These are phyloP conservation scores for Hydropotes inermis DNA, from an alignment of 2,113 vertebrate genomes.

Conservation along the genomic window DNA sequence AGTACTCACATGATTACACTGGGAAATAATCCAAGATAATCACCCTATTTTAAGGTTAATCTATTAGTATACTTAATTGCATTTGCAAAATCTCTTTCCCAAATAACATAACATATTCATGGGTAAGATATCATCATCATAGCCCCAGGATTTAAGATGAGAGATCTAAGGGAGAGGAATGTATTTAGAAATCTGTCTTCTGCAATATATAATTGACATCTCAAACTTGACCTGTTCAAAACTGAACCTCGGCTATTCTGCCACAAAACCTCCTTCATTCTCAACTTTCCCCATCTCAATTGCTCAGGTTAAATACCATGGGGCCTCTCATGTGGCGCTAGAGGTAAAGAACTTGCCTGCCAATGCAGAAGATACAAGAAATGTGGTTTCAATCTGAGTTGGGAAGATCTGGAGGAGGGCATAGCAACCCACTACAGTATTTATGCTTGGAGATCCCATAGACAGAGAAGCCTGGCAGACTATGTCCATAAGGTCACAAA, in stretches of 20 bases:
- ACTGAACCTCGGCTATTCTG: background rate
- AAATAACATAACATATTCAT: background rate
- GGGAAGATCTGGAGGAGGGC: background rate
- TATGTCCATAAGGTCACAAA: background rate
- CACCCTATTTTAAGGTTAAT: background rate
- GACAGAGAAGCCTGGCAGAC: background rate
- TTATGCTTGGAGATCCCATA: background rate
- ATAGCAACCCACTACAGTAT: background rate
- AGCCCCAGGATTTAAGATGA: background rate
- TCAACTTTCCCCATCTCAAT: background rate
- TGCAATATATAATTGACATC: background rate
- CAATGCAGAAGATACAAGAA: background rate
- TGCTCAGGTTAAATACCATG: background rate
- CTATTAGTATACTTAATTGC: background rate
- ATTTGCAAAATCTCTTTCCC: background rate
- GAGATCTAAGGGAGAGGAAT: background rate
- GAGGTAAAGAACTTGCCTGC: background rate
- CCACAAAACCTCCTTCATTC: background rate
- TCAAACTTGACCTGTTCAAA: background rate
- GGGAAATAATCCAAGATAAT: background rate
- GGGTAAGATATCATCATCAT: background rate
- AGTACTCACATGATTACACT: background rate
- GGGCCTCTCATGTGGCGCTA: background rate
- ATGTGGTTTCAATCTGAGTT: background rate
- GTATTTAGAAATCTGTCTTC: background rate